Conservation (phyloP, 2,113 vertebrate species). For the Henicopernis longicauda region DNA sequence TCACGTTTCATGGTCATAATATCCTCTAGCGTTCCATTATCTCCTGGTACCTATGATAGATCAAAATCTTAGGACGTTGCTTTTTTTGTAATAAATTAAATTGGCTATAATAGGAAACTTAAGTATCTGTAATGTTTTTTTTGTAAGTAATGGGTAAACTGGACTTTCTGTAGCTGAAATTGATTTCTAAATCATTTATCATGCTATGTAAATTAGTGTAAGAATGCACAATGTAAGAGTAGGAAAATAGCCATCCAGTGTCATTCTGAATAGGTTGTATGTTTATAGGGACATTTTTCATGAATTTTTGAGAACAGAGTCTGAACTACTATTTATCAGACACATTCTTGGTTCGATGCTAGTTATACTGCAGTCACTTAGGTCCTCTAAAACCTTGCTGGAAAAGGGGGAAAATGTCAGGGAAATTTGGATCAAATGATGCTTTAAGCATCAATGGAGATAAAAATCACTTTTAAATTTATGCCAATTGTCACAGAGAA, state of each 20-base stretch:
- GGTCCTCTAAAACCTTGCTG: slow-evolving; percentile 9
- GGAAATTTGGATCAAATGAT: slow-evolving; percentile 30
- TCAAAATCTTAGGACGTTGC: slow-evolving; percentile 13
- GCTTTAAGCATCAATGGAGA: not conserved
- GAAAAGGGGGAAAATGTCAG: not conserved
- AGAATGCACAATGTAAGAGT: not conserved
- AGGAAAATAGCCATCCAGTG: not conserved
- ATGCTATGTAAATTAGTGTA: not conserved
- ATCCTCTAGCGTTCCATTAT: slow-evolving; percentile 11
- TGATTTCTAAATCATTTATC: slow-evolving; percentile 50
- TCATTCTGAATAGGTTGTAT: not conserved
- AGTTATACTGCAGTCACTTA: not conserved
- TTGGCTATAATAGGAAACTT: slow-evolving; percentile 32
- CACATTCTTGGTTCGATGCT: not conserved
- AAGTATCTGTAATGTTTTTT: slow-evolving; percentile 31
- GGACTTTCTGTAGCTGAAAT: slow-evolving; percentile 27
- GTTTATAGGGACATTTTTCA: not conserved
- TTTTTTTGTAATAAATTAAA: slow-evolving; percentile 45
- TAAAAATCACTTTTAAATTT: slow-evolving; percentile 30
- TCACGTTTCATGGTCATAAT: slow-evolving; percentile 34
- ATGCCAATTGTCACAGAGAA: not conserved
- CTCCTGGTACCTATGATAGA: slow-evolving; percentile 15
- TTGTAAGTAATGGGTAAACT: slow-evolving; percentile 25
- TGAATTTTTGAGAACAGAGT: slow-evolving; percentile 32
- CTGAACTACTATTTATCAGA: not conserved